These are phyloP conservation scores for Ammodytes dubius DNA, from an alignment of 2,113 vertebrate species.

Conservation along the genomic window DNA sequence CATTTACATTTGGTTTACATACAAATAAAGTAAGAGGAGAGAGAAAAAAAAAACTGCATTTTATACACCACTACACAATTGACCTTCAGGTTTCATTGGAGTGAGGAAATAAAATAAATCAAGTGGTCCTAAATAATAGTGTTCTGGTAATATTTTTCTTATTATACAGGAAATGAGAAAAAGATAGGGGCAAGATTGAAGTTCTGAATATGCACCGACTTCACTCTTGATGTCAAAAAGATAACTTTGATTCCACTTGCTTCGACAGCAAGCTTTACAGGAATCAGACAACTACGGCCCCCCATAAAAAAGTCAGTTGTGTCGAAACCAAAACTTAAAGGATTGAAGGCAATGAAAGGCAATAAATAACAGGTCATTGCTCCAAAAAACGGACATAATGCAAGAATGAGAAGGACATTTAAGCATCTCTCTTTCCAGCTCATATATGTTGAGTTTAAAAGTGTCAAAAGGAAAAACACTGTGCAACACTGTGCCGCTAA, in stretches of 20 bases:
- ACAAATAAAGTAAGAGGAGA: slow-evolving; percentile 57
- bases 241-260: slow-evolving; percentile 43
- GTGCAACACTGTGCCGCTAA: slow-evolving; percentile 47
- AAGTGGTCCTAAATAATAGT: slow-evolving; percentile 81
- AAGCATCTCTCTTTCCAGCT: slow-evolving; percentile 42
- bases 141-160: slow-evolving; percentile 71
- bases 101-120: slow-evolving; percentile 64
- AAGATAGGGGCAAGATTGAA: slow-evolving; percentile 32
- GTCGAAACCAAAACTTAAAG: not conserved
- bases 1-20: slow-evolving; percentile 85
- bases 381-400: slow-evolving; percentile 21
- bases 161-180: slow-evolving; percentile 42
- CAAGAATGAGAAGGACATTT: slow-evolving; percentile 21
- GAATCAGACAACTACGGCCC: slow-evolving; percentile 18
- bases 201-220: slow-evolving; percentile 61
- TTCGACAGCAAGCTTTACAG: slow-evolving; percentile 31
- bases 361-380: slow-evolving; percentile 56
- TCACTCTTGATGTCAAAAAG: slow-evolving; percentile 39
- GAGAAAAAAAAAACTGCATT: slow-evolving; percentile 55
- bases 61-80: slow-evolving; percentile 81
- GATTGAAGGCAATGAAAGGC: slow-evolving; percentile 70
- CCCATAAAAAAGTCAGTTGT: not conserved
- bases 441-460: slow-evolving; percentile 36
- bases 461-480: slow-evolving; percentile 27
- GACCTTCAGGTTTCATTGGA: slow-evolving; percentile 74